phyloP scores from a whole-genome alignment of 2,113 vertebrate species.

The Phalacrocorax brasilianus region DNA sequence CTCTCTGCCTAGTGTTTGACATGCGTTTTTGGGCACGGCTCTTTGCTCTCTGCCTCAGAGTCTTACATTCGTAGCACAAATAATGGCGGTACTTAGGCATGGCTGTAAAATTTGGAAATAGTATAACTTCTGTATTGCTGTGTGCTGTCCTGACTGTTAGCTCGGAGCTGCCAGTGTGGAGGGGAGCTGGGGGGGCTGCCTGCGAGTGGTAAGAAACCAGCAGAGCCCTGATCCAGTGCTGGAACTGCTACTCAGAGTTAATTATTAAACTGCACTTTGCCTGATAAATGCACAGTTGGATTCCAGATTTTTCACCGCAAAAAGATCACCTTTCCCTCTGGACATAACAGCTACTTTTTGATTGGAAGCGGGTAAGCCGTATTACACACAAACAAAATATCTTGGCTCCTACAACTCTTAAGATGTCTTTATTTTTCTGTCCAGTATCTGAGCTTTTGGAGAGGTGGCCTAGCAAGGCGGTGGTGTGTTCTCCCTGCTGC shows the following conservation, averaged over 20 bases:
- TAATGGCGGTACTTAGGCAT: neutral
- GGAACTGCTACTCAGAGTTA: neutral
- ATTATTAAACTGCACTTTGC: neutral
- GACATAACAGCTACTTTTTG: neutral
- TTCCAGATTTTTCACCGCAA: neutral
- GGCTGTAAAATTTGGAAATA: neutral
- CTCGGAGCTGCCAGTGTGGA: rapidly evolving
- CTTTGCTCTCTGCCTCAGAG: neutral
- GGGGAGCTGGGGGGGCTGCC: neutral
- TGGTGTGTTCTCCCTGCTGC: neutral
- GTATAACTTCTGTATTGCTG: neutral
- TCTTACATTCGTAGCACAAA: neutral
- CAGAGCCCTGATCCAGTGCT: neutral
- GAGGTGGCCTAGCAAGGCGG: neutral
- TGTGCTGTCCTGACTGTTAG: neutral
- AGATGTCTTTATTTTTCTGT: neutral
- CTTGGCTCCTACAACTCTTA: neutral
- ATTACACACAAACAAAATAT: neutral
- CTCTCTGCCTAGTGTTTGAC: neutral
- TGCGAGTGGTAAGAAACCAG: neutral
- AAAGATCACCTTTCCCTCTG: neutral
- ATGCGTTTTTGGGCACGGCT: neutral
- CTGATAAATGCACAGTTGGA: neutral
- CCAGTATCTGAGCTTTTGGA: neutral
- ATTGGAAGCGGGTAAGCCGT: rapidly evolving